Base-by-base conservation (phyloP, 2,888 invertebrate genomes). In the Aporophyla nigra region DNA sequence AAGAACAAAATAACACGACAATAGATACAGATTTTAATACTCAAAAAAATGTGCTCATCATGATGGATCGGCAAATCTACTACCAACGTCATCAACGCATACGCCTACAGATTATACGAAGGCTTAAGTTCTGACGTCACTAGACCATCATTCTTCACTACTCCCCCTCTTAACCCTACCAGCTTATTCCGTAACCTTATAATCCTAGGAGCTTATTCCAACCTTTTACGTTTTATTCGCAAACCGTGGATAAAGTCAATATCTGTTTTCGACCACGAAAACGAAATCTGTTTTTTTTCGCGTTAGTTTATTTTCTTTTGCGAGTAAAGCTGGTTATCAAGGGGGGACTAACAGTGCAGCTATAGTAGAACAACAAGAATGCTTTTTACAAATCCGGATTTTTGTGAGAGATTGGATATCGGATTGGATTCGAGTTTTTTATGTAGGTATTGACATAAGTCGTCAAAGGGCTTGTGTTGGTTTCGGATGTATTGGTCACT, bases 171-270 rank as follows among this genome's bases (percentile, higher is more conserved):
- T 16, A 76, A 71, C 73, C 73, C 68, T 56, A 19, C 53, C 62
- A 71, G 85, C 61, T 85, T 76, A 85, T 76, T 54, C 49, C 19
- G 54, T 68, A 81, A 74, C 82, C 78, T 71, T 69, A 61, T 83
- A 83, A 83, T 85, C 82, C 71, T 2, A 24, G 61, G 71, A 71
- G 85, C 82, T 83, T 83, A 83, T 66, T 63, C 24, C 70, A 69
- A 73, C 65, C 83, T 82, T 82, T 77, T 77, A 71, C 77, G 49
- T 82, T 85, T 77, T 77, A 82, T 83, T 77, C 33, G 53, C 10
- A 46, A 61, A 27, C 63, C 68, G 51, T 5, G 61, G 65, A 74
- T 76, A 43, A 74, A 69, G 63, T 69, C 85, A 84, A 83, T 83
- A 85, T 77, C 73, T 49, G 68, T 65, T 71, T 75, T 73, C 53